These are phyloP conservation scores for Bos indicus DNA, from an alignment of 2,113 vertebrate genomes.

Conservation along the genomic window DNA sequence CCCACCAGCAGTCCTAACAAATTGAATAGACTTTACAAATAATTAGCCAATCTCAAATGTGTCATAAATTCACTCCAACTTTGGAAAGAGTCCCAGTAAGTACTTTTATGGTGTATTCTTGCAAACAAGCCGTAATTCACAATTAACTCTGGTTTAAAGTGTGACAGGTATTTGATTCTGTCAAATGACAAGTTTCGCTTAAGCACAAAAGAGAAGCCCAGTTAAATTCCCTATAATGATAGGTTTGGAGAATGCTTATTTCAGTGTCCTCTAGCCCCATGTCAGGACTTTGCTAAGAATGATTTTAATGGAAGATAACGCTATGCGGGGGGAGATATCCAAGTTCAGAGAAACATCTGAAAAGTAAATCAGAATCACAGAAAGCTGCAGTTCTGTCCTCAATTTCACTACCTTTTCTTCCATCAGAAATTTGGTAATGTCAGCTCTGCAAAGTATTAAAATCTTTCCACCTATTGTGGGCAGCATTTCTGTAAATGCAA, in stretches of 20 bases:
- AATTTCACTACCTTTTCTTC: background rate
- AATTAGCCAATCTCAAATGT: slow-evolving; percentile 77
- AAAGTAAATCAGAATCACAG: background rate
- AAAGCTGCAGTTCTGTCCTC: background rate
- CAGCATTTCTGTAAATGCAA: background rate
- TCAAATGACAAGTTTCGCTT: background rate
- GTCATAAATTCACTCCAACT: slow-evolving; percentile 75
- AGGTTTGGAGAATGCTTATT: slow-evolving; percentile 48
- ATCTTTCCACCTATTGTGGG: rapidly evolving
- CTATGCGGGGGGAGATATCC: background rate
- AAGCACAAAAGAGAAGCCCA: background rate
- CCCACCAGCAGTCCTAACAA: slow-evolving; percentile 59
- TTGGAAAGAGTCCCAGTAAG: slow-evolving; percentile 72
- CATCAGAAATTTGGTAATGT: too few species aligned
- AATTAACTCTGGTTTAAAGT: slow-evolving; percentile 69
- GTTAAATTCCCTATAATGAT: slow-evolving; percentile 60
- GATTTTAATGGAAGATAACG: slow-evolving; percentile 8
- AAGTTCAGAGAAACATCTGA: background rate
- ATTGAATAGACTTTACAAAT: slow-evolving; percentile 81
- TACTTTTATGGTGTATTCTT: slow-evolving; percentile 67
- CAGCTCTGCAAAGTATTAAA: background rate
- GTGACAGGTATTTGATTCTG: slow-evolving; percentile 50
- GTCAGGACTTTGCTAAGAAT: background rate
- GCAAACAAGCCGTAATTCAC: slow-evolving; percentile 70
- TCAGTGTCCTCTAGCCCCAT: slow-evolving; percentile 8